Evolutionary conservation across 92 coral and sea anemone genomes (phyloP).

Genomic region (Paramuricea clavata): DNA sequence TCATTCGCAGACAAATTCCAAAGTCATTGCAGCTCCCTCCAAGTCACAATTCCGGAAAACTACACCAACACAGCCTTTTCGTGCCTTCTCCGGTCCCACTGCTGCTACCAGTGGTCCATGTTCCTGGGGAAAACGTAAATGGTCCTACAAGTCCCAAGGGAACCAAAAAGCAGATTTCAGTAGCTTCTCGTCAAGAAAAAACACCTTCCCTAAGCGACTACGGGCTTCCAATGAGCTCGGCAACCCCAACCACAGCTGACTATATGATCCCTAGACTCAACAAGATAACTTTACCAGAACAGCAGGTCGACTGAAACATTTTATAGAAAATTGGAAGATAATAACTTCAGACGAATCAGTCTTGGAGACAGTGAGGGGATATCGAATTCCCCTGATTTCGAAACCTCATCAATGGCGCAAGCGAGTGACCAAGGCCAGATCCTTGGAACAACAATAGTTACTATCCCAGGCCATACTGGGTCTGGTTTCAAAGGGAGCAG

Average conservation of each 20-base stretch:
- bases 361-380: slow-evolving; percentile 29
- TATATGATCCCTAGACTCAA: slow-evolving; percentile 47
- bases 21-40: slow-evolving; percentile 27
- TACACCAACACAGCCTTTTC: slow-evolving; percentile 17
- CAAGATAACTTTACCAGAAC: slow-evolving; percentile 16
- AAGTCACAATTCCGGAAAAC: slow-evolving; percentile 10
- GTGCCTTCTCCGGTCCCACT: slow-evolving; percentile 11
- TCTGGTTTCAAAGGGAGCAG: not conserved
- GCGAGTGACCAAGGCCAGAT: slow-evolving; percentile 48
- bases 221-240: slow-evolving; percentile 34
- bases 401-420: slow-evolving; percentile 65
- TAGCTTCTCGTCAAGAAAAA: slow-evolving; percentile 43
- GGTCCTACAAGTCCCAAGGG: slow-evolving; percentile 43
- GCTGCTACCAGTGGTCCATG: not conserved
- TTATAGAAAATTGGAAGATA: slow-evolving; percentile 48
- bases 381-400: slow-evolving; percentile 57
- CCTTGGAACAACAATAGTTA: slow-evolving; percentile 20
- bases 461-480: slow-evolving; percentile 40
- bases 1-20: slow-evolving; percentile 25
- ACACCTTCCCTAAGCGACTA: slow-evolving; percentile 36
- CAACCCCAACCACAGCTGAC: slow-evolving; percentile 64
- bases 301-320: slow-evolving; percentile 66
- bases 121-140: slow-evolving; percentile 23
- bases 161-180: slow-evolving; percentile 55
- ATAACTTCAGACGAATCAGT: slow-evolving; percentile 53